phyloP scores from a whole-genome alignment of 2,113 vertebrate species.

The Lophius piscatorius region DNA sequence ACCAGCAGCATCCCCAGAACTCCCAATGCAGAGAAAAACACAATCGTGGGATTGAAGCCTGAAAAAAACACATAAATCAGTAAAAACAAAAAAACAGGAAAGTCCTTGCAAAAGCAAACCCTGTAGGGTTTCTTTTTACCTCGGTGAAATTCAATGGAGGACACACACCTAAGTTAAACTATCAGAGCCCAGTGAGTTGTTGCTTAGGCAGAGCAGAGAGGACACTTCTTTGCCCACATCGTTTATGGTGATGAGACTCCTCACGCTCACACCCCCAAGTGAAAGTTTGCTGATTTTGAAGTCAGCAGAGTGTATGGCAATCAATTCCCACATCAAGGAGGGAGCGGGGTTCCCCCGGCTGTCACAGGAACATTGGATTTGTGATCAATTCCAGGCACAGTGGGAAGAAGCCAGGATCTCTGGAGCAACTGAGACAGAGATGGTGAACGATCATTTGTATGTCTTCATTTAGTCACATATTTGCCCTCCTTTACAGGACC shows the following conservation, averaged over 20 bases:
- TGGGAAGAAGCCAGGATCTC: constrained; percentile 63
- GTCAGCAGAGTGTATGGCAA: constrained; percentile 56
- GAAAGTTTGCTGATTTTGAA: constrained; percentile 36
- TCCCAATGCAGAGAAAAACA: constrained; percentile 56
- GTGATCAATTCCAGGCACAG: constrained; percentile 49
- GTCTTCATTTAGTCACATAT: constrained; percentile 48
- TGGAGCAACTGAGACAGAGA: constrained; percentile 54
- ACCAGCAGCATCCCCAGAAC: constrained; percentile 57
- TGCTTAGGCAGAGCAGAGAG: constrained; percentile 63
- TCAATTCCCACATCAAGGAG: constrained; percentile 66
- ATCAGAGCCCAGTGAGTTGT: constrained; percentile 57
- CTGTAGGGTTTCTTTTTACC: constrained; percentile 33
- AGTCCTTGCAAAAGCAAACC: not conserved
- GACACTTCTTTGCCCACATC: constrained; percentile 16
- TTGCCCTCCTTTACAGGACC: constrained; percentile 51
- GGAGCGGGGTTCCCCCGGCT: constrained; percentile 73
- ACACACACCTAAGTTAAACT: constrained; percentile 56
- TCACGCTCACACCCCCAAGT: constrained; percentile 13
- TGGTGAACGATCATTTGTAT: not conserved
- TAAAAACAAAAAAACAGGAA: not conserved
- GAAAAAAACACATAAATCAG: constrained; percentile 11
- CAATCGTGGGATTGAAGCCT: constrained; percentile 47
- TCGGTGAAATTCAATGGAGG: constrained; percentile 30
- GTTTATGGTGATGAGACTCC: constrained; percentile 53
- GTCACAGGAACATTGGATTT: constrained; percentile 63